phyloP scores from a whole-genome alignment of 1,140 invertebrate species.

The Lutraria rhynchaena region DNA sequence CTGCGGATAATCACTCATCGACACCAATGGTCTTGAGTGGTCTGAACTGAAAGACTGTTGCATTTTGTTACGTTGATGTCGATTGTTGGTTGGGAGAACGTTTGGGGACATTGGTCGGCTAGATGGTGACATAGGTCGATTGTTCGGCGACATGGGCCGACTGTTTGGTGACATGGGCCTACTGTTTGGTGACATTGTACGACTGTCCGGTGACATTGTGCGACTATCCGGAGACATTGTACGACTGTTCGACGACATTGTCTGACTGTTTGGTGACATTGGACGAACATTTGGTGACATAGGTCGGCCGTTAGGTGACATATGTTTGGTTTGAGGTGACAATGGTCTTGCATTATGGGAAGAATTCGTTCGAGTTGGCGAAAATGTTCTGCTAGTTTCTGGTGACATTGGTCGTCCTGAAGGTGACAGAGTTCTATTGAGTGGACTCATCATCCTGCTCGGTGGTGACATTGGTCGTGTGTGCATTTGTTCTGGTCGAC shows the following conservation, averaged over 20 bases:
- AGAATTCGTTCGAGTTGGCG: background rate
- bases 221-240: background rate
- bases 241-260: background rate
- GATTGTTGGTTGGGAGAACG: conserved; percentile 35
- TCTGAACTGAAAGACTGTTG: too few species aligned
- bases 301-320: background rate
- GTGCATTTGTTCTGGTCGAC: background rate
- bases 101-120: conserved; percentile 47
- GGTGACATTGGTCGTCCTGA: conserved; percentile 6
- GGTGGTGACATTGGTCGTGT: conserved; percentile 18
- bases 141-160: background rate
- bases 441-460: conserved; percentile 18
- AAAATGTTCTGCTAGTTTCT: background rate
- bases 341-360: background rate
- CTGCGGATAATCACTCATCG: background rate
- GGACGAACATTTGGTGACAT: conserved; percentile 8
- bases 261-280: background rate
- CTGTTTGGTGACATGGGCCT: conserved; percentile 3
- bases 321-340: background rate
- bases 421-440: conserved; percentile 9
- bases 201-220: background rate
- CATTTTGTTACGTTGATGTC: background rate
- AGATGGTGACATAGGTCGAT: conserved; percentile 25
- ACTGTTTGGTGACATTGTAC: background rate
- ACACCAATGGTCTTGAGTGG: background rate